Evolutionary conservation across 2,797 vertebrate genomes (phyloP), one percentile per base, ranked within the genome.

Genomic region (Amblyraja radiata): DNA sequence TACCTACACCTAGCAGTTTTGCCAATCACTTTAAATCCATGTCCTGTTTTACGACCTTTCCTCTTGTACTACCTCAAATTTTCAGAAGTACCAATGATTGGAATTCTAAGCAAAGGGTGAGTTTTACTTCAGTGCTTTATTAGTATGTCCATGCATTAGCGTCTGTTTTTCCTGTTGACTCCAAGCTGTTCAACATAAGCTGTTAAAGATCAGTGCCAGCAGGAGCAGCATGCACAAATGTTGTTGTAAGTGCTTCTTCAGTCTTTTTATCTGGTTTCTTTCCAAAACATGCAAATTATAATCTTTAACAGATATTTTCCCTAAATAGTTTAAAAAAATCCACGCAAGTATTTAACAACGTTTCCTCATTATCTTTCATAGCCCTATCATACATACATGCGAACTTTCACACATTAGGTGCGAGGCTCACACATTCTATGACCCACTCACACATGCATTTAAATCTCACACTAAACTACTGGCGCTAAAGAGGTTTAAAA

Each of bases 111-210:
- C 25, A 92, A 92, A 92, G 10, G 36, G 71, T 74, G 39, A 90
- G 71, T 90, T 39, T 39, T 74, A 58, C 68, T 76, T 92, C 36
- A 74, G 23, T 92, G 32, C 7, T 74, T 76, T n/a, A 74, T 71
- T 10, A 28, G 36, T 92, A 76, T 46, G 68, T 92, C 90, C 90
- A 46, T 11, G 54, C 54, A 92, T 76, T 88, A 88, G 84, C 6
- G 11, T 54, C 68, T 92, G 71, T 39, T 92, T 92, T 39, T 92
- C 90, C 90, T n/a, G 71, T 46, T 91, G 65, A 16, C 25, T 91
- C 39, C 65, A 91, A 91, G 68, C 90, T 92, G 65, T 76, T 92
- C 73, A 92, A 92, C 90, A 54, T 73, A 92, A 74, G 39, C 71
- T 92, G 71, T 76, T 92, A 74, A 92, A 74, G 36, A 92, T 74